These are phyloP conservation scores for Perca flavescens DNA, from an alignment of 2,113 vertebrate species.

Conservation along the genomic window DNA sequence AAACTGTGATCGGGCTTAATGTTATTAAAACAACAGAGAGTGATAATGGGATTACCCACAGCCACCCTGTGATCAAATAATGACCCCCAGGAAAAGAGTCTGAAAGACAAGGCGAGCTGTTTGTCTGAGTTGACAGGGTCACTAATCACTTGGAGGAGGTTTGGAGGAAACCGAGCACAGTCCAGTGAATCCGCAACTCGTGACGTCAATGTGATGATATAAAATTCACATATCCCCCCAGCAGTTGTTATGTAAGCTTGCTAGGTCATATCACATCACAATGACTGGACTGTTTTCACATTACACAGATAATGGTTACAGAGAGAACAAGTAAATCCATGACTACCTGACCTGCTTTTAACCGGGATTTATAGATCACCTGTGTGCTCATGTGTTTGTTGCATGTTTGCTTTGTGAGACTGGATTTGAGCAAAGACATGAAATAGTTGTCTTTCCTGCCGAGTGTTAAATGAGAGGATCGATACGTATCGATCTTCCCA, in stretches of 20 bases:
- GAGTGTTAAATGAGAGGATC: background rate
- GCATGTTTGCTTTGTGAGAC: background rate
- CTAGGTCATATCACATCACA: constrained; percentile 35
- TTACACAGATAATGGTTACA: constrained; percentile 27
- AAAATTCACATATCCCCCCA: background rate
- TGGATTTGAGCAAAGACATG: background rate
- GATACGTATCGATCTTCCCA: background rate
- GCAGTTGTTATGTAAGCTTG: constrained; percentile 23
- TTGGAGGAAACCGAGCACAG: background rate
- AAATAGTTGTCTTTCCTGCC: background rate
- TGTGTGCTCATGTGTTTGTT: background rate
- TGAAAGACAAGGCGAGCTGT: constrained; percentile 15
- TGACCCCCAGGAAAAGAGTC: constrained; percentile 30
- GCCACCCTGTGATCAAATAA: constrained; percentile 32
- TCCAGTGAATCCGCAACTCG: background rate
- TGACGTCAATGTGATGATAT: background rate
- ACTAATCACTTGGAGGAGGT: background rate
- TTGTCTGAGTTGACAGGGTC: constrained; percentile 13
- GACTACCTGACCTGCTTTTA: constrained; percentile 17
- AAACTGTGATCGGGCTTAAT: constrained; percentile 31
- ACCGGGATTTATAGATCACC: background rate
- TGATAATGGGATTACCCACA: constrained; percentile 51
- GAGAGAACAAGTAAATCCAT: constrained; percentile 7
- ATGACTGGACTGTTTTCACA: constrained; percentile 26
- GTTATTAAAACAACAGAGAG: constrained; percentile 34